Evolutionary conservation across 2,888 invertebrate species (phyloP).

Genomic region (Toxonevra muliebris): DNA sequence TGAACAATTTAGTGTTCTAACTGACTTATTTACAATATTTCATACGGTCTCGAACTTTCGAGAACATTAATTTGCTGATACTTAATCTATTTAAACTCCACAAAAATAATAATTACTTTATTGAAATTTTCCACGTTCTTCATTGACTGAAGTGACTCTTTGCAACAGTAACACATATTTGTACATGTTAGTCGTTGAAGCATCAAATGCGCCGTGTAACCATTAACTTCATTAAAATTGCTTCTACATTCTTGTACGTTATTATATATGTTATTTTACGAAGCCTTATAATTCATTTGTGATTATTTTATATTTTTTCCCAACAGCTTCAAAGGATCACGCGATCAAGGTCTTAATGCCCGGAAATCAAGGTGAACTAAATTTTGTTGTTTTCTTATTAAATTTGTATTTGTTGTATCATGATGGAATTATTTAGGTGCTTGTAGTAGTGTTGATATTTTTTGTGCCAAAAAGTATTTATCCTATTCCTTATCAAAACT

Average conservation of each 20-base stretch:
- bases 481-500: too few species aligned
- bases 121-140: background rate
- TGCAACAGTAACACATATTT: too few species aligned
- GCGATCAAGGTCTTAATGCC: slow-evolving; percentile 68
- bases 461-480: too few species aligned
- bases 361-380: slow-evolving; percentile 65
- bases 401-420: background rate
- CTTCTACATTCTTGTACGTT: slow-evolving; percentile 2
- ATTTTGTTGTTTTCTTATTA: slow-evolving; percentile 38
- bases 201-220: slow-evolving; percentile 24
- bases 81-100: background rate
- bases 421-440: slow-evolving; percentile 15
- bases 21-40: too few species aligned
- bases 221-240: slow-evolving; percentile 22
- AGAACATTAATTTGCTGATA: background rate
- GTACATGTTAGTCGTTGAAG: too few species aligned
- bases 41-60: background rate
- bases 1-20: too few species aligned
- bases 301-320: slow-evolving; percentile 17
- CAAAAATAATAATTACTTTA: background rate
- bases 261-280: too few species aligned
- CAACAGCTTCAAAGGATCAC: slow-evolving; percentile 72
- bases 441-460: too few species aligned
- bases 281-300: background rate
- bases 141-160: too few species aligned